Conservation (phyloP, 2,888 invertebrate species). For the Himalopsyche kuldschensis region DNA sequence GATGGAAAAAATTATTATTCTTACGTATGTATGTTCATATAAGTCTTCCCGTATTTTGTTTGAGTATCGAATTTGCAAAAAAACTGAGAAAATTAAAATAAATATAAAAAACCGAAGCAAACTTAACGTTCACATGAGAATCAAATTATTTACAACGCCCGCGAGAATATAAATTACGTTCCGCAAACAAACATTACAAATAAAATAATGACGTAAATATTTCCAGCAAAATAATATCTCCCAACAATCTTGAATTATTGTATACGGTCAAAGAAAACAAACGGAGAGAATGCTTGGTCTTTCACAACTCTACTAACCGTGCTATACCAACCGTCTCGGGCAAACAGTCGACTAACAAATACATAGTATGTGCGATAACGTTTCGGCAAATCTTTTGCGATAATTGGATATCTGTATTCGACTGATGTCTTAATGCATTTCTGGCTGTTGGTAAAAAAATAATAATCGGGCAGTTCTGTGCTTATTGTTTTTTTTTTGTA, state of each 20-base stretch:
- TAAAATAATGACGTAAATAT: too few species aligned
- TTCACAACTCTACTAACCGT: not conserved
- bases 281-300: not conserved
- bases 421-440: not conserved
- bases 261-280: not conserved
- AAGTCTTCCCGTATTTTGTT: too few species aligned
- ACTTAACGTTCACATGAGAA: too few species aligned
- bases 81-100: too few species aligned
- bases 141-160: too few species aligned
- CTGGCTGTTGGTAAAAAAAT: not conserved
- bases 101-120: too few species aligned
- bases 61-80: too few species aligned
- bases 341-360: not conserved
- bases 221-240: not conserved
- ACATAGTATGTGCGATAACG: not conserved
- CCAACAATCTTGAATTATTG: not conserved
- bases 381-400: not conserved
- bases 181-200: too few species aligned
- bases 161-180: too few species aligned
- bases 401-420: not conserved
- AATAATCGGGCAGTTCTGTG: not conserved
- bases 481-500: too few species aligned
- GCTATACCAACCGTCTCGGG: not conserved
- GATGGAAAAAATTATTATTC: too few species aligned
- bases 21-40: too few species aligned